Base-by-base conservation (phyloP, 1,140 invertebrate species). In the Acyrthosiphon pisum region DNA sequence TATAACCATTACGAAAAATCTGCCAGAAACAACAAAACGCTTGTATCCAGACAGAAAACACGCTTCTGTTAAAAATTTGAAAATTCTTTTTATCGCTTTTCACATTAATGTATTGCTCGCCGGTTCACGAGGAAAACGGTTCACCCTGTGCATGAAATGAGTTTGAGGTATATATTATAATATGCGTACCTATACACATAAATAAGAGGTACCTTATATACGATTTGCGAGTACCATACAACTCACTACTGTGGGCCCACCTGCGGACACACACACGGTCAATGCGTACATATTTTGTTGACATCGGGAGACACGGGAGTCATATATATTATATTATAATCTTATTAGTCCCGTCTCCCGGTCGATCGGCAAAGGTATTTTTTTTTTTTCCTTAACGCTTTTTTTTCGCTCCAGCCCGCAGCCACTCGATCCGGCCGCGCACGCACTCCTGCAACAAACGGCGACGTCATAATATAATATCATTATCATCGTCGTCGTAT, bases 281-380 rank as follows among this genome's bases (percentile, higher is more conserved):
- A 18, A 89, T 26, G n/a, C n/a, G 88, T 89, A 89, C 60, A 76
- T 76, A 76, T 76, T 89, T 89, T 56, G 88, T 89, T 37, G 88
- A 89, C 50, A 89, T 89, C 48, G 48, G n/a, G 22, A 37, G 3
- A 53, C 48, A 88, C 37, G 9, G 23, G 4, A 46, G 37, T 44
- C 41, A 0, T 14, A 46, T 30, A 44, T 1, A 41, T 44, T 11
- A 7, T 84, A 84, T 11, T 41, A 46, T 46, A 89, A 89, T 89
- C 50, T 89, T 56, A 89, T 56, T 56, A 56, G 48, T 44, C 35
- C n/a, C 87, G 20, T 53, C 48, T 20, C 37, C 53, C 87, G 22
- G 35, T 41, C 83, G 20, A 30, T 11, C 35, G 37, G 35, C 44
- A 30, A 37, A 53, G n/a, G 48, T 50, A 6, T 89, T 35, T 89